phyloP scores from a whole-genome alignment of 2,113 vertebrate genomes.

The Clinocottus analis region DNA sequence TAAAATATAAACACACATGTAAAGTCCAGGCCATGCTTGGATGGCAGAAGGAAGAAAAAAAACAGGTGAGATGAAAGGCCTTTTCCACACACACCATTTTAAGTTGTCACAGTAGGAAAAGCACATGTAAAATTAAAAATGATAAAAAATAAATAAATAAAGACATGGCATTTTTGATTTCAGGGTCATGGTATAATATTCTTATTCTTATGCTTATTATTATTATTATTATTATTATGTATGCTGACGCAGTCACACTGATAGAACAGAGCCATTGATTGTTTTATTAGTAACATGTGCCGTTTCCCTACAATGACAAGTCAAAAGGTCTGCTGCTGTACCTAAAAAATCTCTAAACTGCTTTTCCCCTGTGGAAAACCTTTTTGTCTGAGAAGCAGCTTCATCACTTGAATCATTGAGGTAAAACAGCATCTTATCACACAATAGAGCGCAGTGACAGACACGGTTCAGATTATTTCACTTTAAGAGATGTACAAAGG shows the following conservation, averaged over 20 bases:
- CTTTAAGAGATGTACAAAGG: background rate
- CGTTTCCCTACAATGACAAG: background rate
- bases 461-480: background rate
- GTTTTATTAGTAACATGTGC: background rate
- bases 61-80: background rate
- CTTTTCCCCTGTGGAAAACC: background rate
- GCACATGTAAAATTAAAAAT: too few species aligned
- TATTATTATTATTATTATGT: too few species aligned
- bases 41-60: background rate
- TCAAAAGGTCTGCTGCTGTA: background rate
- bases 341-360: background rate
- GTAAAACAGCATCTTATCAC: slow-evolving; percentile 13
- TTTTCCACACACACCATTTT: background rate
- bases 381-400: slow-evolving; percentile 1
- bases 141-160: too few species aligned
- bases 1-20: background rate
- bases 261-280: background rate
- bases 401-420: background rate
- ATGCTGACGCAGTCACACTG: background rate
- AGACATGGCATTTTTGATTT: background rate
- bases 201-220: too few species aligned
- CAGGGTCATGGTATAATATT: background rate
- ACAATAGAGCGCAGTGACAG: background rate
- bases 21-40: background rate
- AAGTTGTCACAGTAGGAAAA: background rate